Base-by-base conservation (phyloP, 2,113 vertebrate genomes). In the Barbus barbus region DNA sequence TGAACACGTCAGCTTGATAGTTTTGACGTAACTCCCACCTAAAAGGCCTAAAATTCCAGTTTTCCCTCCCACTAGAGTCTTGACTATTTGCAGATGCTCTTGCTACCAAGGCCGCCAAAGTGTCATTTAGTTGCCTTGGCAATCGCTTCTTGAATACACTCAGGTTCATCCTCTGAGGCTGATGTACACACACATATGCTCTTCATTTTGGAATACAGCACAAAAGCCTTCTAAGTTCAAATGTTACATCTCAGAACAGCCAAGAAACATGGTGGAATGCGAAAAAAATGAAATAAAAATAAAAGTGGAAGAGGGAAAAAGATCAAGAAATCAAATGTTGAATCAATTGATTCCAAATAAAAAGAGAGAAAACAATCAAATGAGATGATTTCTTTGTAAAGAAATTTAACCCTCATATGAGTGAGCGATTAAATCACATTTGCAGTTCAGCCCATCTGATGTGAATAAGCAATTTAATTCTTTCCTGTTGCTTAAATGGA, bases 111-210 rank as follows among this genome's bases (percentile, higher is more conserved):
- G 41, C 33, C 71, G 24, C 74, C 38, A 78, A 86, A 51, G 79
- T 85, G 53, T 81, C 82, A 33, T 44, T 67, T 38, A 72, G 87
- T 86, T 88, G 82, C 84, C 74, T 48, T 73, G 77, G 85, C 71
- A 84, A 88, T 84, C 44, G 46, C 44, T 81, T 53, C 61, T 60
- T 53, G 46, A 78, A 84, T 22, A 84, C 63, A 65, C 73, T 86
- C 74, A 78, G 85, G 46, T 36, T 72, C 38, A 48, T 72, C 78
- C 58, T 56, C 28, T 22, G 26, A 44, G 56, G 83, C 69, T 85
- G 61, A 65, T 73, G 71, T 38, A 69, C 36, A 69, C 36, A 69
- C 83, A 53, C 31, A 18, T 20, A 41, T 20, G 14, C 76, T 44
- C 33, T 4, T 44, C n/a, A 41, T 44, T 18, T 78, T 24, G 33